Evolutionary conservation across 2,888 invertebrate genomes (phyloP).

Genomic region (Plutella xylostella): DNA sequence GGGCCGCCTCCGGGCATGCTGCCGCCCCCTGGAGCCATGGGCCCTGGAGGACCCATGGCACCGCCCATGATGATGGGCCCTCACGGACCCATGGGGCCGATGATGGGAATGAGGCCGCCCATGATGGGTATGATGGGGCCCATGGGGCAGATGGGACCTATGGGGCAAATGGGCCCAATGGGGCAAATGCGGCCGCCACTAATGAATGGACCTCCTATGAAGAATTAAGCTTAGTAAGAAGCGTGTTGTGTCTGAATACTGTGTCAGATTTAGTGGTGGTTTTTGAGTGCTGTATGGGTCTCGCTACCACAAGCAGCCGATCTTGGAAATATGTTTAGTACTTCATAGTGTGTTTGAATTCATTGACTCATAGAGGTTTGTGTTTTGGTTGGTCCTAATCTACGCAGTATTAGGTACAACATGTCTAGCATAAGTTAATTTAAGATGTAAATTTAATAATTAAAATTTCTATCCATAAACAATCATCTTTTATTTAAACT

Average conservation of each 20-base stretch:
- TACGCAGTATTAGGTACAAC: too few relatives aligned
- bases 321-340: too few relatives aligned
- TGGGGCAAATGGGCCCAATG: slow-evolving; percentile 77
- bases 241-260: background rate
- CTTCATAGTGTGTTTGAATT: too few relatives aligned
- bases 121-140: slow-evolving; percentile 66
- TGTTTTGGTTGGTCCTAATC: too few relatives aligned
- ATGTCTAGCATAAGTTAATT: too few relatives aligned
- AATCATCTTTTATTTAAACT: too few relatives aligned
- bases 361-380: too few relatives aligned
- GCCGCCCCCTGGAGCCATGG: slow-evolving; percentile 74
- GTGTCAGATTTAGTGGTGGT: background rate
- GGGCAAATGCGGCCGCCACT: slow-evolving; percentile 79
- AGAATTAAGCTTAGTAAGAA: slow-evolving; percentile 36
- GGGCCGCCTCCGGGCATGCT: slow-evolving; percentile 73
- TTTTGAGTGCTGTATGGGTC: too few relatives aligned
- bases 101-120: slow-evolving; percentile 76
- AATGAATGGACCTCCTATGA: slow-evolving; percentile 78
- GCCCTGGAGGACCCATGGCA: slow-evolving; percentile 77
- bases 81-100: slow-evolving; percentile 82
- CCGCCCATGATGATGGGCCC: slow-evolving; percentile 88
- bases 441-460: too few relatives aligned
- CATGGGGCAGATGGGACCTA: slow-evolving; percentile 74
- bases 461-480: too few relatives aligned
- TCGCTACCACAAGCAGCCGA: too few relatives aligned